phyloP scores from a whole-genome alignment of 2,113 vertebrate species.

The Labeo catla region DNA sequence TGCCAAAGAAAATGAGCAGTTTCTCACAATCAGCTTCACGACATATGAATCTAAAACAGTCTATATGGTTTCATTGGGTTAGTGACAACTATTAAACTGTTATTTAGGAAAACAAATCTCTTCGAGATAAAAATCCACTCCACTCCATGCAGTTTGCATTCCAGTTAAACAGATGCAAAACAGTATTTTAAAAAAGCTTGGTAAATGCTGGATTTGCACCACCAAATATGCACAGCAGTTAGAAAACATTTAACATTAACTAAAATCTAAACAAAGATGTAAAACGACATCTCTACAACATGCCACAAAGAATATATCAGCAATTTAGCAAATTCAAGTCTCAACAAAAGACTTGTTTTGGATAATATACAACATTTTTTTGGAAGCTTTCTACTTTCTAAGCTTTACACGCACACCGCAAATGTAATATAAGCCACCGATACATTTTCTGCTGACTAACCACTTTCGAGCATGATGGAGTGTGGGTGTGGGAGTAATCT shows the following conservation, averaged over 20 bases:
- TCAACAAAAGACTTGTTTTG: conserved; percentile 42
- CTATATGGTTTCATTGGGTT: conserved; percentile 65
- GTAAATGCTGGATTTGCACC: background rate
- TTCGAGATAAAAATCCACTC: background rate
- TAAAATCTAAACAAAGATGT: conserved; percentile 8
- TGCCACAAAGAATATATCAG: conserved; percentile 17
- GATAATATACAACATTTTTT: conserved; percentile 6
- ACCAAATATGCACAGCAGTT: background rate
- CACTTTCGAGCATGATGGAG: conserved; percentile 47
- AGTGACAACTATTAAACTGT: conserved; percentile 47
- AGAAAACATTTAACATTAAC: background rate
- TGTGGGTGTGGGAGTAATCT: conserved; percentile 36
- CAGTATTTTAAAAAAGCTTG: background rate
- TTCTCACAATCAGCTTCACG: background rate
- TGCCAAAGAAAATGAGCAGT: conserved; percentile 5
- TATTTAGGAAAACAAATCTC: background rate
- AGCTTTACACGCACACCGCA: conserved; percentile 39
- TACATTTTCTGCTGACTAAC: conserved; percentile 49
- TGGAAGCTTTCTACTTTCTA: conserved; percentile 19
- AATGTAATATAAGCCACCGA: conserved; percentile 41
- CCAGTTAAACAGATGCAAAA: background rate
- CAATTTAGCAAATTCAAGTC: conserved; percentile 47
- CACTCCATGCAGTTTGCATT: conserved; percentile 19
- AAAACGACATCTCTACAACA: background rate
- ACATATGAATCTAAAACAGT: conserved; percentile 52